Evolutionary conservation across 2,113 vertebrate genomes (phyloP).

Genomic region (Dipodomys merriami): DNA sequence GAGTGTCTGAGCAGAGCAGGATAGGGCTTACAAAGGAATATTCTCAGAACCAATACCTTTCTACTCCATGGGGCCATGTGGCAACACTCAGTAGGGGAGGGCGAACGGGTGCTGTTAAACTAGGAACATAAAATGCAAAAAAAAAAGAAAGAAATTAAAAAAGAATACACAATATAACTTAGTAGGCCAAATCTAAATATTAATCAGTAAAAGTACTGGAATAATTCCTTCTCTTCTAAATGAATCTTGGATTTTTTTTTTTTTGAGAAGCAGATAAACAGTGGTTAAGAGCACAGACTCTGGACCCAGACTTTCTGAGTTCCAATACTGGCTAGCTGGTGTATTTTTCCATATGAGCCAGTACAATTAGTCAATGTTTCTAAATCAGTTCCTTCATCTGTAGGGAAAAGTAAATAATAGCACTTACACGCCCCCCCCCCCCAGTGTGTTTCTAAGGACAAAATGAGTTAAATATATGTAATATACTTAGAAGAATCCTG

Average conservation of each 20-base stretch:
- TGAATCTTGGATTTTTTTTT: background rate
- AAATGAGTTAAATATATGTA: slow-evolving; percentile 21
- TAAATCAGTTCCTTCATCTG: slow-evolving; percentile 51
- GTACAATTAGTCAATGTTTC: background rate
- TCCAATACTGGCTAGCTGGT: background rate
- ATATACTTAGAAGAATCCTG: slow-evolving; percentile 20
- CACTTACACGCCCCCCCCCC: background rate
- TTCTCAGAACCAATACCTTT: slow-evolving; percentile 94
- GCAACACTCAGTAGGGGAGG: slow-evolving; percentile 98
- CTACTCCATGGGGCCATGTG: slow-evolving; percentile 98
- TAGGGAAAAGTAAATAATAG: slow-evolving; percentile 39
- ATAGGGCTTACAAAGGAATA: slow-evolving; percentile 82
- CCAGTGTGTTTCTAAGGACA: slow-evolving; percentile 28
- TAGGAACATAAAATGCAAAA: slow-evolving; percentile 91
- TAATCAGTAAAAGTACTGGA: slow-evolving; percentile 54
- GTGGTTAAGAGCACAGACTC: background rate
- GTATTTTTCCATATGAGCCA: background rate
- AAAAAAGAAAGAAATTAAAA: slow-evolving; percentile 85
- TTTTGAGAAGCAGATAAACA: slow-evolving; percentile 2
- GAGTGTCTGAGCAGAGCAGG: slow-evolving; percentile 78
- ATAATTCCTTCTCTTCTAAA: background rate
- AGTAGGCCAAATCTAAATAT: slow-evolving; percentile 68
- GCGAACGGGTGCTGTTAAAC: slow-evolving; percentile 94
- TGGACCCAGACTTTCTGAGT: slow-evolving; percentile 11
- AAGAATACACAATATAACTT: slow-evolving; percentile 75